These are phyloP conservation scores for Cataglyphis cursor DNA, from an alignment of 2,888 invertebrate genomes.

Conservation along the genomic window DNA sequence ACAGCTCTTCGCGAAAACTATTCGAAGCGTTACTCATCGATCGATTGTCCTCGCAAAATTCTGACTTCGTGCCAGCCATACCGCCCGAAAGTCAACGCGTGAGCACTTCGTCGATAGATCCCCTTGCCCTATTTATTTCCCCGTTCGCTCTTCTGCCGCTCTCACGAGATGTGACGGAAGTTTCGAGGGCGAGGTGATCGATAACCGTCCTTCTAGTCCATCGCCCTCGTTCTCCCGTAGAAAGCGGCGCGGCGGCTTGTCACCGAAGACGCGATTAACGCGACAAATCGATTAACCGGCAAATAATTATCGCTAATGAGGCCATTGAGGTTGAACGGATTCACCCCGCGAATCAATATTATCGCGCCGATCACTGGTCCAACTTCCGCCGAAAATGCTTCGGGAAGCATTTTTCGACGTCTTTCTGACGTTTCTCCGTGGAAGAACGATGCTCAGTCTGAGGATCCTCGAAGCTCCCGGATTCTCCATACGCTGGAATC, in stretches of 20 bases:
- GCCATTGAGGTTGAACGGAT: conserved; percentile 60
- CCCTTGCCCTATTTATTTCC: conserved; percentile 48
- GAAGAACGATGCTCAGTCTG: neutral
- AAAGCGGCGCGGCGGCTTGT: conserved; percentile 33
- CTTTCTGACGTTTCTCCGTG: neutral
- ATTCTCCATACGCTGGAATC: neutral
- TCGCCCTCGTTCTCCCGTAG: neutral
- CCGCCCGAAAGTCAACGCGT: conserved; percentile 49
- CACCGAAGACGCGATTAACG: conserved; percentile 49
- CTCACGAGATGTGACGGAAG: conserved; percentile 39
- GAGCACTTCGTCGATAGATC: conserved; percentile 53
- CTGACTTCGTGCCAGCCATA: conserved; percentile 55
- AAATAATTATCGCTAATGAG: conserved; percentile 61
- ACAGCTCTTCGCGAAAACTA: conserved; percentile 56
- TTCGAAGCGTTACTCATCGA: conserved; percentile 64
- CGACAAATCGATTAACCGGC: conserved; percentile 52
- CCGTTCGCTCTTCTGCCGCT: conserved; percentile 12
- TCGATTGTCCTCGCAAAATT: conserved; percentile 77
- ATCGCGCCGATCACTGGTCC: conserved; percentile 27
- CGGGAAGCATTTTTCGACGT: neutral
- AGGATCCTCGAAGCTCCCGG: neutral
- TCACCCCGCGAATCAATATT: conserved; percentile 69
- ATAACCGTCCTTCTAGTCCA: conserved; percentile 24
- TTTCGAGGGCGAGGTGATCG: conserved; percentile 44
- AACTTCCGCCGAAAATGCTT: conserved; percentile 9